Base-by-base conservation (phyloP, 1,140 invertebrate genomes). In the Paramacrobiotus metropolitanus region DNA sequence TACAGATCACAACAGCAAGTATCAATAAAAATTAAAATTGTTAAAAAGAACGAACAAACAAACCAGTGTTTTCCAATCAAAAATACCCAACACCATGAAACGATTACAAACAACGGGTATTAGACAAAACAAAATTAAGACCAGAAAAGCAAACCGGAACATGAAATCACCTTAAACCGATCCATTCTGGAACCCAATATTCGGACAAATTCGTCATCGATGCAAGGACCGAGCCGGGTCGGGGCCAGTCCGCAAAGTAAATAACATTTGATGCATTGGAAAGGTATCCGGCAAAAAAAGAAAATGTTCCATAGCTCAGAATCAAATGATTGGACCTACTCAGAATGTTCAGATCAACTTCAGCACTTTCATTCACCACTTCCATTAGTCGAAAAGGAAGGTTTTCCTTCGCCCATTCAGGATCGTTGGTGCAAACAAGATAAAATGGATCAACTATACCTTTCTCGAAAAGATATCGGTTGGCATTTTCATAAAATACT, bases 161-260 rank as follows among this genome's bases (percentile, higher is more conserved):
- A n/a, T n/a, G n/a, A n/a, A n/a, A n/a, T 55, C 24, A 55, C 48
- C 28, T 24, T 9, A 55, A 9, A 55, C 15, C 48, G 24, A 55
- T 55, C 48, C 48, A 55, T 55, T 55, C 48, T 15, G 48, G 48
- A 24, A 55, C 15, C 48, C 48, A 55, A 28, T 20, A 55, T 20
- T 15, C 15, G 15, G 15, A 9, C 48, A 55, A 24, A 55, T 55
- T 24, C 15, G 48, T 55, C 48, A 20, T 15, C 24, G 15, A 9
- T 15, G 48, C 48, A 24, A 55, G 28, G 15, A 20, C 48, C 24
- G 48, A 55, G 15, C 48, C 48, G 15, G 48, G 48, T 55, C 24
- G 4, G 15, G 48, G 48, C 15, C 24, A 55, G 28, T 28, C 4
- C 4, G 15, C 9, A 24, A 20, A 55, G 48, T 55, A 55, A 20